These are phyloP conservation scores for Scopus umbretta DNA, from an alignment of 2,113 vertebrate species.

Conservation along the genomic window DNA sequence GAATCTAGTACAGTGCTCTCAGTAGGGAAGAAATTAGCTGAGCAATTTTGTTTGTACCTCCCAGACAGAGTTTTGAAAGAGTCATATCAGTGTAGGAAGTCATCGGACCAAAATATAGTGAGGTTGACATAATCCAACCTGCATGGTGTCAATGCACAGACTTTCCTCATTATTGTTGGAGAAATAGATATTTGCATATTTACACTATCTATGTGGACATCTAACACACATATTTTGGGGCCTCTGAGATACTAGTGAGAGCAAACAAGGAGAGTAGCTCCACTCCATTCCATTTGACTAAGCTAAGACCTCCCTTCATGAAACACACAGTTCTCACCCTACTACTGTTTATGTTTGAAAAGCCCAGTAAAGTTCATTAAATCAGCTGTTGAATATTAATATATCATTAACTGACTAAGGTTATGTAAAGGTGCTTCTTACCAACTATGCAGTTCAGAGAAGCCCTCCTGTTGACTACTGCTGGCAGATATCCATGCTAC, in stretches of 20 bases:
- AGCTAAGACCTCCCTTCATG: not conserved
- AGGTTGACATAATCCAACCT: not conserved
- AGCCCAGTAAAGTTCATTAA: not conserved
- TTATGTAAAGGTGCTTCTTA: not conserved
- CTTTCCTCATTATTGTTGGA: conserved; percentile 3
- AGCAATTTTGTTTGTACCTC: not conserved
- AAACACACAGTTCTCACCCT: not conserved
- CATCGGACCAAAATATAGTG: not conserved
- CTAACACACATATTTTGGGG: not conserved
- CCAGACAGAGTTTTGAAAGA: conserved; percentile 11
- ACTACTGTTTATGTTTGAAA: not conserved
- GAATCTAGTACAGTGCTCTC: not conserved
- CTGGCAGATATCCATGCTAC: not conserved
- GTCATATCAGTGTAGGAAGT: not conserved
- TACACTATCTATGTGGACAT: not conserved
- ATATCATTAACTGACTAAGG: not conserved
- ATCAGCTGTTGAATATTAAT: not conserved
- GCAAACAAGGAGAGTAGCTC: not conserved
- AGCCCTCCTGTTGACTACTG: not conserved
- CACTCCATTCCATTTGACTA: not conserved
- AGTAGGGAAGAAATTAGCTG: not conserved
- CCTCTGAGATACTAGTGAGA: not conserved
- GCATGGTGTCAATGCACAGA: not conserved
- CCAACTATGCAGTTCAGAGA: not conserved
- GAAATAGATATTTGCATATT: not conserved